A percentile compares a stretch with the other conserved stretches of the same genome.
phyloP scores from a whole-genome alignment of 2,797 vertebrate genomes.

The Lepilemur septentrionalis region DNA sequence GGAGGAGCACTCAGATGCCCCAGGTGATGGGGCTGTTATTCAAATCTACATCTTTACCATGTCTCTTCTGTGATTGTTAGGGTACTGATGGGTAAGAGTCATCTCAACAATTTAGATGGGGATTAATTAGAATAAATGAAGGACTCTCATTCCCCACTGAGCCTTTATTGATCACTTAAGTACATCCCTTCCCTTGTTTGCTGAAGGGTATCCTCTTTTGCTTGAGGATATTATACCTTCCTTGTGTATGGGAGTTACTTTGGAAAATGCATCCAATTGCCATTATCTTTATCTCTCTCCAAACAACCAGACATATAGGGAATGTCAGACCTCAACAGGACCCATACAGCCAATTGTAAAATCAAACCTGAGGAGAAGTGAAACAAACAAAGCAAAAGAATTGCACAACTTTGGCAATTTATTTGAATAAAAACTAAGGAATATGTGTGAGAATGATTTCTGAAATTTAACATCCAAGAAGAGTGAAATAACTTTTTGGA shows the following conservation, averaged over 20 bases:
- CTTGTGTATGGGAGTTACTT: background rate
- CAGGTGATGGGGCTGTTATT: background rate
- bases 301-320: background rate
- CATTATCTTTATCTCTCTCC: background rate
- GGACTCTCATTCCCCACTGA: background rate
- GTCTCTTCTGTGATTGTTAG: background rate
- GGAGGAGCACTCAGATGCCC: no score
- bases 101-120: background rate
- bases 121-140: conserved; percentile 34
- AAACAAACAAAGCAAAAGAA: background rate
- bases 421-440: background rate
- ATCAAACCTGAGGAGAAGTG: background rate
- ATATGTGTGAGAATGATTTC: background rate
- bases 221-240: background rate
- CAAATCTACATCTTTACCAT: background rate
- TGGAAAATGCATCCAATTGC: background rate
- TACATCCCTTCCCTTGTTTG: background rate
- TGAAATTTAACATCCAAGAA: background rate
- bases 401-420: background rate
- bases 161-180: background rate
- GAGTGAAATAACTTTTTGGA: background rate
- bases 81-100: background rate
- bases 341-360: background rate
- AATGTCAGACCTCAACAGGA: background rate
- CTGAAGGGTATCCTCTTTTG: background rate